Base-by-base conservation (phyloP, 1,140 invertebrate genomes). In the Nomia melanderi region DNA sequence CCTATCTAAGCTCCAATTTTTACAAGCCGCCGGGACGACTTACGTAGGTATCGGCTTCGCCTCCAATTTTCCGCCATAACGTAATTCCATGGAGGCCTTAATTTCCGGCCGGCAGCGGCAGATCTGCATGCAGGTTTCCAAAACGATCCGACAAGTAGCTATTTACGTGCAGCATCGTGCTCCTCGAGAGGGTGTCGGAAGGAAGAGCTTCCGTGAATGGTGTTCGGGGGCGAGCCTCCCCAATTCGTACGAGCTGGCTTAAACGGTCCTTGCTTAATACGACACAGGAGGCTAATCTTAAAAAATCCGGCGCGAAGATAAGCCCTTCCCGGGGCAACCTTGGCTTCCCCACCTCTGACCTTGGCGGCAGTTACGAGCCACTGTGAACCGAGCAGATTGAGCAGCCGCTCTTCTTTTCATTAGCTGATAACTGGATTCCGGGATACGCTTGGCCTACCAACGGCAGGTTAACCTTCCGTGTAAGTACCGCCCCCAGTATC, bases 121-220 rank as follows among this genome's bases (percentile, higher is more conserved):
- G 36, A 65, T 57, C 36, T 71, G 71, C 54, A 74, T 78, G 57
- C 77, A 69, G 77, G 70, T 72, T 84, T 29, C 74, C 77, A 54
- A 85, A 90, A 91, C 86, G 88, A 91, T 88, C 90, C 90, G 90
- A 91, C 88, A 92, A 92, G 90, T 91, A 92, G 90, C 90, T 91
- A 92, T 92, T 91, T 91, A 91, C 81, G 89, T 90, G 88, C 88
- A 88, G 79, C 79, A 76, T 85, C 85, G 82, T 63, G 81, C 76
- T 82, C 86, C 85, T 77, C 79, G 76, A 77, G 83, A 70, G 81
- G 70, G 78, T 79, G 70, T 64, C 39, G 69, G 41, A 29, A 36
- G 53, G 78, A 31, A 62, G 79, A 79, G 65, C 73, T 27, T 72
- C 33, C 20, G 29, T 63, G 33, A 36, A 25, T 54, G 36, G 33